phyloP scores from a whole-genome alignment of 2,797 vertebrate species.

The Diglossa cyanea region DNA sequence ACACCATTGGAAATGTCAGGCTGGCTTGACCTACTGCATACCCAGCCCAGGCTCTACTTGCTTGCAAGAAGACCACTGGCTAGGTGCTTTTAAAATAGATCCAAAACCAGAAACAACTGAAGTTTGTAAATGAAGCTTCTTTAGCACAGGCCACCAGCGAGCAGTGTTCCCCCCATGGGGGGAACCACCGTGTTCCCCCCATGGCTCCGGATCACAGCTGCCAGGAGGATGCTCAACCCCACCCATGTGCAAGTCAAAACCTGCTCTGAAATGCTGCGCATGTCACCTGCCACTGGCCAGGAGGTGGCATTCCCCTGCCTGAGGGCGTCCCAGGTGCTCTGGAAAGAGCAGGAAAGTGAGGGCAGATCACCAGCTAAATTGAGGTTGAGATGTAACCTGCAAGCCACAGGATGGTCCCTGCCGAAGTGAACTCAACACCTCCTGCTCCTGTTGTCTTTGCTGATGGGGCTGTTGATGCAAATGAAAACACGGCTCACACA shows the following conservation, averaged over 20 bases:
- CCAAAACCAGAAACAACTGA: neutral
- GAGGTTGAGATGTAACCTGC: neutral
- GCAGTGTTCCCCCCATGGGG: no score
- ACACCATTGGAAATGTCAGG: fast-evolving
- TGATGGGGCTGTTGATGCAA: neutral
- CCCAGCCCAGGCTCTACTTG: neutral
- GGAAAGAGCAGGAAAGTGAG: neutral
- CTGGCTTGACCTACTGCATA: neutral
- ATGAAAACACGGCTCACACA: neutral
- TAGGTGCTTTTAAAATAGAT: neutral
- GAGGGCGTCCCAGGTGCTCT: neutral
- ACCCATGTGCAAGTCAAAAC: neutral
- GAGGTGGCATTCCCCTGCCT: neutral
- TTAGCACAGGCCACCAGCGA: neutral
- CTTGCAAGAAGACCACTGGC: neutral
- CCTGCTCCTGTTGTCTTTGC: neutral
- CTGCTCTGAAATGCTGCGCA: neutral
- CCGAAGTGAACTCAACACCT: neutral
- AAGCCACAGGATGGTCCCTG: neutral
- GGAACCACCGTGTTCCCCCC: fast-evolving
- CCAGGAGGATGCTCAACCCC: fast-evolving
- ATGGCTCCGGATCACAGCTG: fast-evolving
- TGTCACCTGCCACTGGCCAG: neutral
- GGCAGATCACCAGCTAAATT: neutral
- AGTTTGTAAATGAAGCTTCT: neutral